phyloP scores from a whole-genome alignment of 1,140 invertebrate genomes.

The Oryctes rhinoceros region DNA sequence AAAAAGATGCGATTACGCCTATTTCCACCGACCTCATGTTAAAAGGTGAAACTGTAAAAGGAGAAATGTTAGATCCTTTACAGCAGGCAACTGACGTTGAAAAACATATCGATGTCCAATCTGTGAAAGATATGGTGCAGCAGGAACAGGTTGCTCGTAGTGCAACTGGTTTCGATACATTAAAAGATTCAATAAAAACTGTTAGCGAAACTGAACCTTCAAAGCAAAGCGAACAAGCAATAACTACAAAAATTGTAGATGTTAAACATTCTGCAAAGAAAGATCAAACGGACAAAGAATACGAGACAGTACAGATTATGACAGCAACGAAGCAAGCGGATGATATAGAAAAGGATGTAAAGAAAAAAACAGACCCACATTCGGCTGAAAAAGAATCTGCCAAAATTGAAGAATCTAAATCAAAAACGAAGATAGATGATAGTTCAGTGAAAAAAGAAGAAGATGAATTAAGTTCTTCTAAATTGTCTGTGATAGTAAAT shows the following conservation, averaged over 20 bases:
- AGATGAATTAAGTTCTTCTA: conserved; percentile 10
- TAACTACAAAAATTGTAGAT: not conserved
- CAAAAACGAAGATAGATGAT: not conserved
- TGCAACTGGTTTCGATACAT: too few species aligned
- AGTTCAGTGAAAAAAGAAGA: conserved; percentile 10
- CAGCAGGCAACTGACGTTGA: not conserved
- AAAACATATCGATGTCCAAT: not conserved
- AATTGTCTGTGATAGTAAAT: conserved; percentile 40
- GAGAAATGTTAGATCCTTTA: too few species aligned
- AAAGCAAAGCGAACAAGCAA: too few species aligned
- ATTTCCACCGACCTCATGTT: too few species aligned
- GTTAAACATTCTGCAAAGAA: not conserved
- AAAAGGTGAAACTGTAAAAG: too few species aligned
- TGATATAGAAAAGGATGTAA: not conserved
- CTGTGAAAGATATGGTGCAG: not conserved
- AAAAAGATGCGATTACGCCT: too few species aligned
- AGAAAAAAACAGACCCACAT: not conserved
- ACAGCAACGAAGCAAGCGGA: not conserved
- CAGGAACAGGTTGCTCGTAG: too few species aligned
- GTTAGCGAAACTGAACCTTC: too few species aligned
- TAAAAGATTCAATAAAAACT: too few species aligned
- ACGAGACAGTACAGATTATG: not conserved
- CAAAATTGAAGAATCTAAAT: conserved; percentile 24
- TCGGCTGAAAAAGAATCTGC: conserved; percentile 14
- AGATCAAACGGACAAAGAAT: not conserved